Evolutionary conservation across 2,888 invertebrate genomes (phyloP), one percentile per base, ranked within the genome.

Genomic region (Dolichopus griseipennis): DNA sequence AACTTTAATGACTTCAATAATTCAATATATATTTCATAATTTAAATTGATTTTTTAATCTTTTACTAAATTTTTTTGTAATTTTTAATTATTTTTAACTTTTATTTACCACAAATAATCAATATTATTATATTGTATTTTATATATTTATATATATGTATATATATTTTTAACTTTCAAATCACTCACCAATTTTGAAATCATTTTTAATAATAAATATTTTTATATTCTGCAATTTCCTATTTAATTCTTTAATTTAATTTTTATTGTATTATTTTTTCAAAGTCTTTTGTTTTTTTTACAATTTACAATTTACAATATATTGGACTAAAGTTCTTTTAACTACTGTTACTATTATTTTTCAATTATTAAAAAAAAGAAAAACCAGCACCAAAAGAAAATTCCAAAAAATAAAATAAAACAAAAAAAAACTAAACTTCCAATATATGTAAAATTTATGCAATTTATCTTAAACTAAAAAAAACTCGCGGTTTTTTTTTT

Each of bases 101-200:
- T 12, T 41, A 12, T 2, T 41, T 18, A 15, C 18, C n/a, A 18
- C 18, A 52, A 52, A 18, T 52, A 52, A 37, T 2, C 37, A 10
- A 37, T 12, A 12, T 37, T 2, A 10, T 10, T 7, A 12, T 37
- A 7, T 37, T 37, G 3, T 37, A 18, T 52, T 52, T 52, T 52
- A 9, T 18, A 15, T 52, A 12, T 6, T 52, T 52, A 12, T n/a
- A n/a, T n/a, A n/a, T n/a, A n/a, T n/a, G n/a, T n/a, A n/a, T n/a
- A n/a, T n/a, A n/a, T n/a, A n/a, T 52, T 52, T 2, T 12, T 52
- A 18, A 52, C 15, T 52, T 52, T 52, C 52, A 52, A 52, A 52
- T n/a, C 52, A 52, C 52, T 52, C 52, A 52, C 52, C 52, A 52
- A 52, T 52, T 52, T 52, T 52, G 52, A 52, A 52, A 52, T 52